Percentiles rank a stretch among this genome's conserved stretches.
Evolutionary conservation across 2,113 vertebrate species (phyloP).

Genomic region (Antechinus stuartii): DNA sequence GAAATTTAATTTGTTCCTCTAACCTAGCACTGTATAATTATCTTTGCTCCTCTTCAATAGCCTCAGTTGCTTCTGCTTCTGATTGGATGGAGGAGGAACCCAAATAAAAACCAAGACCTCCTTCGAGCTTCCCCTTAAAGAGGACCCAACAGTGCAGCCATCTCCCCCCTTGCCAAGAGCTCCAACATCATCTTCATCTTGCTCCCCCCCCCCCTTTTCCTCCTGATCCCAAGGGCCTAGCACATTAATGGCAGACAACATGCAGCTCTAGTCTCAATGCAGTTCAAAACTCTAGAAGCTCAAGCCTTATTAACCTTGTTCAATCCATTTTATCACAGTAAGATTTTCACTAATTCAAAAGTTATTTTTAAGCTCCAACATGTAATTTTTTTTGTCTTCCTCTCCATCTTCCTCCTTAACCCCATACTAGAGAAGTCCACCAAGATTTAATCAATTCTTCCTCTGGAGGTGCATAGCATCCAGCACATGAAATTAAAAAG

Average conservation of each 20-base stretch:
- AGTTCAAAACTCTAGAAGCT: neutral
- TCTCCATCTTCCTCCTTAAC: neutral
- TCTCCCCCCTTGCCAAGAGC: too few relatives aligned
- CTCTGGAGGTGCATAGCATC: neutral
- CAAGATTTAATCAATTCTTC: neutral
- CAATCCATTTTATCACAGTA: neutral
- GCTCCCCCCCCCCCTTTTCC: neutral
- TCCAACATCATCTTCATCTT: too few relatives aligned
- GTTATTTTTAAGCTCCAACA: neutral
- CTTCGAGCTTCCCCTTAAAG: too few relatives aligned
- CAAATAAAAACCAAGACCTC: too few relatives aligned
- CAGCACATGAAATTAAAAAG: neutral
- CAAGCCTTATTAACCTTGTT: neutral
- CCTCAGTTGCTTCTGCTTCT: neutral
- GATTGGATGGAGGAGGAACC: neutral
- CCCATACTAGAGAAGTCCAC: neutral
- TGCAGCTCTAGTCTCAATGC: neutral
- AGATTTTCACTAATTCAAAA: neutral
- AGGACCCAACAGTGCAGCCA: too few relatives aligned
- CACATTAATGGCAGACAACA: neutral
- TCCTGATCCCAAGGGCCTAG: too few relatives aligned
- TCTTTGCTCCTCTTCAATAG: too few relatives aligned
- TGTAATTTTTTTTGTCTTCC: neutral
- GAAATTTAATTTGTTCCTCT: neutral
- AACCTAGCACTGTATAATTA: too few relatives aligned